Conservation (phyloP, 2,113 vertebrate species). For the Lasiurus borealis region DNA sequence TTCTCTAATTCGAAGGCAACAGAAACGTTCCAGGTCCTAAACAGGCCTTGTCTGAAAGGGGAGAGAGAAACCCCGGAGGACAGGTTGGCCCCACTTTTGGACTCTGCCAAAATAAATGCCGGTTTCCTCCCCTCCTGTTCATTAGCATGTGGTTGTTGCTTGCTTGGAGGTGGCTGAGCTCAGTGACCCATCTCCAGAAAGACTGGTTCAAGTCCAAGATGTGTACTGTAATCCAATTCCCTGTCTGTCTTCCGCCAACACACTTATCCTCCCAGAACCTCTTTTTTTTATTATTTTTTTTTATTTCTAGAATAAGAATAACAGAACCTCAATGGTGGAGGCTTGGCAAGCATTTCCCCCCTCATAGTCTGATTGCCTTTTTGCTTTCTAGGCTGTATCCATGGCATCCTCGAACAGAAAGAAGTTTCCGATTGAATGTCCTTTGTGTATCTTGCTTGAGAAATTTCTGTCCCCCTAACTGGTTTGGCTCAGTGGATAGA, state of each 20-base stretch:
- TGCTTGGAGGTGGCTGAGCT: no score
- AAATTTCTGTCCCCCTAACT: background rate
- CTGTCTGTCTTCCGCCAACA: background rate
- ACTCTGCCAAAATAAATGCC: no score
- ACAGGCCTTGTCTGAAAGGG: background rate
- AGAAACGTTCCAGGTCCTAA: background rate
- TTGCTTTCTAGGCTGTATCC: background rate
- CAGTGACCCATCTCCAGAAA: no score
- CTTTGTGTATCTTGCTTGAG: background rate
- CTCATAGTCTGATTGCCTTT: background rate
- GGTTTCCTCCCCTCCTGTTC: no score
- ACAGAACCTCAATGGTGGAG: background rate
- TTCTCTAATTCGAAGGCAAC: background rate
- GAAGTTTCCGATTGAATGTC: background rate
- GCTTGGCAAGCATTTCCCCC: background rate
- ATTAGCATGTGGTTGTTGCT: no score
- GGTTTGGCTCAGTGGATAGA: no score
- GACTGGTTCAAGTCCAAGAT: background rate
- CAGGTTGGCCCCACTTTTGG: background rate
- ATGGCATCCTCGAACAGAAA: background rate
- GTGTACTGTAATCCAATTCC: background rate
- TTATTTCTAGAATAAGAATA: background rate
- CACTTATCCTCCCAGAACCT: background rate
- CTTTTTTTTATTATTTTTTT: no score
- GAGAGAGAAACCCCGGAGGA: background rate